Conservation (phyloP, 2,797 vertebrate species). For the Lithobates pipiens region DNA sequence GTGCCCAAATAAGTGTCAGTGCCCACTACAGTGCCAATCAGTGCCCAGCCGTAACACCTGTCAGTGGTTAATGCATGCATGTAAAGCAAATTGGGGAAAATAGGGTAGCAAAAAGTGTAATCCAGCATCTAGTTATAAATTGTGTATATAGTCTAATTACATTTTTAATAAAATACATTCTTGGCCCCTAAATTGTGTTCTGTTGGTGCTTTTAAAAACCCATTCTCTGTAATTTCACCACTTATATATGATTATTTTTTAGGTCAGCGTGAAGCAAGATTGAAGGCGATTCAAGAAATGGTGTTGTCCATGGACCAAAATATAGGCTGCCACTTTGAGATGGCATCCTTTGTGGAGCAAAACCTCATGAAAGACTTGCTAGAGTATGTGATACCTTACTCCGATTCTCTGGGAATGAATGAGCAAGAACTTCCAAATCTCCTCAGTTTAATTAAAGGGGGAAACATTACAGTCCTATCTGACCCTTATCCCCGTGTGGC, state of each 20-base stretch:
- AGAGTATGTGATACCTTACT: slow-evolving; percentile 72
- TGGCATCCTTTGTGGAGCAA: slow-evolving; percentile 87
- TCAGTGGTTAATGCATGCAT: no score
- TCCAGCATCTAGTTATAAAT: no score
- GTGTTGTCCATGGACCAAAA: slow-evolving; percentile 73
- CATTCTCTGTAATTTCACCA: no score
- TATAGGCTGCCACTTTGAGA: slow-evolving; percentile 84
- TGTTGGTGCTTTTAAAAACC: no score
- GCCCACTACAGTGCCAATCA: no score
- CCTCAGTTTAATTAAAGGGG: slow-evolving; percentile 81
- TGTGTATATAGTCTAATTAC: no score
- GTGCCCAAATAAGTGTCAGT: no score
- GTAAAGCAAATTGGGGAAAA: no score
- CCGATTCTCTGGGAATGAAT: slow-evolving; percentile 87
- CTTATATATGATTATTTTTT: neutral
- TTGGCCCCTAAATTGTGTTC: no score
- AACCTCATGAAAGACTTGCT: slow-evolving; percentile 81
- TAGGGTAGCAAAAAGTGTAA: no score
- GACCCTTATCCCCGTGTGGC: slow-evolving; percentile 86
- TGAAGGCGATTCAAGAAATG: slow-evolving; percentile 75
- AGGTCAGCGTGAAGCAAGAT: slow-evolving; percentile 79
- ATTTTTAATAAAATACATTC: no score
- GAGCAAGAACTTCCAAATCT: slow-evolving; percentile 88
- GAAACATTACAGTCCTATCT: slow-evolving; percentile 82
- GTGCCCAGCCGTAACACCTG: no score